Conservation (phyloP, 2,113 vertebrate species). For the Galeopterus variegatus region DNA sequence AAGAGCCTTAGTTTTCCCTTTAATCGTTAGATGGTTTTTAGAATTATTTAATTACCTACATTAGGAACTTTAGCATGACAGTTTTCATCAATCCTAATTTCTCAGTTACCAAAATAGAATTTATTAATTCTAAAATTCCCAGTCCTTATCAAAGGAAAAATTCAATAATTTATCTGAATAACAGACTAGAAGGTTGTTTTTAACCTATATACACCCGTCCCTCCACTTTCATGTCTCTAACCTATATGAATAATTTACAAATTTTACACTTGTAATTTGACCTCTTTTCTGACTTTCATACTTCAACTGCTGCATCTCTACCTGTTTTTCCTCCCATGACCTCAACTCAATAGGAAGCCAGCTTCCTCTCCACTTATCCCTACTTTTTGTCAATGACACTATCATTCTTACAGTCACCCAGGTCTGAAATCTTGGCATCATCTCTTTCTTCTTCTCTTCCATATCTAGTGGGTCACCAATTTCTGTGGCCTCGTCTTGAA, state of each 20-base stretch:
- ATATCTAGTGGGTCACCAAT: slow-evolving; percentile 11
- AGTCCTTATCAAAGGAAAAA: slow-evolving; percentile 7
- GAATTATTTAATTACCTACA: slow-evolving; percentile 49
- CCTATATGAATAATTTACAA: neutral
- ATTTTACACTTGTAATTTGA: slow-evolving; percentile 4
- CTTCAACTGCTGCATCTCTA: slow-evolving; percentile 46
- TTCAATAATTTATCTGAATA: neutral
- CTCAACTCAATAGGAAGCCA: slow-evolving; percentile 64
- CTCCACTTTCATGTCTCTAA: neutral
- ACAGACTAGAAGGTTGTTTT: neutral
- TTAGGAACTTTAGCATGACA: neutral
- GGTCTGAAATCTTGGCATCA: slow-evolving; percentile 61
- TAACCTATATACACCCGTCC: neutral
- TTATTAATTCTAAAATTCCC: neutral
- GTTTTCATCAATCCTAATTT: slow-evolving; percentile 50
- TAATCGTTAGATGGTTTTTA: neutral
- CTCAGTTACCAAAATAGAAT: slow-evolving; percentile 45
- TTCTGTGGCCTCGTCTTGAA: slow-evolving; percentile 60
- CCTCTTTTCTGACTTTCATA: slow-evolving; percentile 18
- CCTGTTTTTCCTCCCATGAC: slow-evolving; percentile 54
- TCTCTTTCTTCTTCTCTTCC: slow-evolving; percentile 21
- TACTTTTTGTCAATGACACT: slow-evolving; percentile 72
- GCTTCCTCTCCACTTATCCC: neutral
- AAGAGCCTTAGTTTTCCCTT: neutral
- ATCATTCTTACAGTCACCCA: slow-evolving; percentile 61